phyloP scores from a whole-genome alignment of 2,888 invertebrate species.

The Entomobrya proxima region DNA sequence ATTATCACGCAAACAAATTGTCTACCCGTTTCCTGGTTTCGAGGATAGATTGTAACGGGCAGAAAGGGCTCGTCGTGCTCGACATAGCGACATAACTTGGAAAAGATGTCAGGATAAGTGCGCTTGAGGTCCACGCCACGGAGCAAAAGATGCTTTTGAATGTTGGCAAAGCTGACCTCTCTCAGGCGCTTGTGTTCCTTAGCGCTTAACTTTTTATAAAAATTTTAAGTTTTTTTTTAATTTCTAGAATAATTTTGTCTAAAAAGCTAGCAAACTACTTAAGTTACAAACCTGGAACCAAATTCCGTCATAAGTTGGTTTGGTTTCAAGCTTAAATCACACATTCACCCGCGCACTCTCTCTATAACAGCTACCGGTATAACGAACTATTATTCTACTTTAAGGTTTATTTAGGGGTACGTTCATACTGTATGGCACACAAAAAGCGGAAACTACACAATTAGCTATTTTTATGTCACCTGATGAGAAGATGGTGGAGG shows the following conservation, averaged over 20 bases:
- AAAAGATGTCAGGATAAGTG: constrained; percentile 92
- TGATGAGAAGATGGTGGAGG: constrained; percentile 72
- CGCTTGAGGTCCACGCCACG: constrained; percentile 89
- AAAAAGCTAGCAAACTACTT: no score
- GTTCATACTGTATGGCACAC: background rate
- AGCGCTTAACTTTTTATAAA: background rate
- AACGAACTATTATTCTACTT: no score
- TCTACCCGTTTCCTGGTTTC: constrained; percentile 87
- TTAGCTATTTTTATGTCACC: constrained; percentile 58
- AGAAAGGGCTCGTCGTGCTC: constrained; percentile 88
- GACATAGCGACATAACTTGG: constrained; percentile 88
- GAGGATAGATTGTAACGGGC: constrained; percentile 91
- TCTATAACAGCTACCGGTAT: no score
- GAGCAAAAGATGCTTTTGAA: constrained; percentile 86
- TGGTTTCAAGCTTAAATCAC: background rate
- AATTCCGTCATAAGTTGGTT: background rate
- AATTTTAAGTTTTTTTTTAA: background rate
- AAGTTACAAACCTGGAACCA: background rate
- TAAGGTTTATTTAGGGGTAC: no score
- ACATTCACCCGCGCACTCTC: background rate
- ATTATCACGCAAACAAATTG: constrained; percentile 91
- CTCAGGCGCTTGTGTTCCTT: constrained; percentile 80
- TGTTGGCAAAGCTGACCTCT: constrained; percentile 87
- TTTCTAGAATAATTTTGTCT: background rate
- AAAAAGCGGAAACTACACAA: background rate